Percentiles rank a stretch among this genome's conserved stretches.
These are phyloP conservation scores for Microdon myrmicae DNA, from an alignment of 2,888 invertebrate species.

Conservation along the genomic window DNA sequence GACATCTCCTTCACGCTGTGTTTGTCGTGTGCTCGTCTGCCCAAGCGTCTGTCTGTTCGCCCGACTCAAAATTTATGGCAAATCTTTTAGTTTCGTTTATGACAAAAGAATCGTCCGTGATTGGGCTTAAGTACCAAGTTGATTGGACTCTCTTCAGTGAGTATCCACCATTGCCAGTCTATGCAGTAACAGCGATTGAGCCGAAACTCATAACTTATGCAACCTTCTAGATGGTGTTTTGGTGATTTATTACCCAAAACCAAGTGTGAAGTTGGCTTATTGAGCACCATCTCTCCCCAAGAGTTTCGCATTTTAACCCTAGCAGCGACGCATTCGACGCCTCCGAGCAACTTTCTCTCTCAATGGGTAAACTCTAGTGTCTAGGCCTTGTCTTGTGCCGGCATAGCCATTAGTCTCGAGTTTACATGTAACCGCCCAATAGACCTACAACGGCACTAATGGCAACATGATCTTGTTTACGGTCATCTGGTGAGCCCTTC, in stretches of 20 bases:
- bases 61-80: conserved; percentile 38
- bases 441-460: too few relatives aligned
- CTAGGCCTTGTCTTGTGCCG: too few relatives aligned
- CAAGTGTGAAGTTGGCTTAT: too few relatives aligned
- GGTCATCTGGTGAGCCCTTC: too few relatives aligned
- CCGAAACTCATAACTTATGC: conserved; percentile 15
- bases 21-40: too few relatives aligned
- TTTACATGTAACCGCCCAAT: too few relatives aligned
- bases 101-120: conserved; percentile 39
- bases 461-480: too few relatives aligned
- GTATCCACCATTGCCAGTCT: background rate
- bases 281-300: conserved; percentile 4
- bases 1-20: conserved; percentile 8
- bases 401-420: too few relatives aligned
- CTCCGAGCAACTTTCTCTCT: conserved; percentile 5
- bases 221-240: conserved; percentile 8
- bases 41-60: background rate
- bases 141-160: conserved; percentile 42
- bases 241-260: conserved; percentile 33
- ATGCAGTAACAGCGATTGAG: background rate
- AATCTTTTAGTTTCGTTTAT: conserved; percentile 34
- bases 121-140: conserved; percentile 46
- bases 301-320: conserved; percentile 1
- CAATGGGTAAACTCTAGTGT: conserved; percentile 19
- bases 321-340: conserved; percentile 6